Evolutionary conservation across 1,140 invertebrate genomes (phyloP), one percentile per base, ranked within the genome.

Genomic region (Aplysia californica): DNA sequence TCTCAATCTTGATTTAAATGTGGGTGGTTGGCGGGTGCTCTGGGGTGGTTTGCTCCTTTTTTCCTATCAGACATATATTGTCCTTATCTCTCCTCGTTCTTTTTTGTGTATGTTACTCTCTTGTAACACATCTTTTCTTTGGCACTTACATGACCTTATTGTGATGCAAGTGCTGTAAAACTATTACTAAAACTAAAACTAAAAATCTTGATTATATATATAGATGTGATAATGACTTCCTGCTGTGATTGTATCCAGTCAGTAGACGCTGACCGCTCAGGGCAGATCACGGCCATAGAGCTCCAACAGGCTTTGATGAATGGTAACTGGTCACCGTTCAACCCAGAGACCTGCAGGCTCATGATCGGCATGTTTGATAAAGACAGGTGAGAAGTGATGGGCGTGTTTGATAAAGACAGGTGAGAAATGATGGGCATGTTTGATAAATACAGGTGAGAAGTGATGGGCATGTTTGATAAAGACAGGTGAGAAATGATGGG

Each of bases 201-300:
- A 74, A 10, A 20, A 21, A 39, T 31, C 35, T 20, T 18, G n/a
- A 15, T 21, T 26, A 23, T 36, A 15, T 23, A 36, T 33, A 2
- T 15, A n/a, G 6, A 18, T 10, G 23, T 69, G 18, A 36, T 18
- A 68, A 3, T 10, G n/a, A 2, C 20, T 56, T 18, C 71, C 21
- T 35, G n/a, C 56, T 3, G 38, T 61, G 36, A 3, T 77, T 61
- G 21, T 59, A 68, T 74, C 23, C 87, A 92, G 92, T 91, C 94
- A 55, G 95, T 96, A n/a, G 96, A 97, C 84, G 92, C 91, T 80
- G 95, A 96, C 88, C 88, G 91, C 20, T 96, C 94, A 76, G 89
- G 89, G 21, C 77, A 85, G 58, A 90, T 90, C 50, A 86, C 88
- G 59, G 79, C 86, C 2, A 38, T 64, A 56, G 89, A 90, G 75